phyloP scores from a whole-genome alignment of 2,888 invertebrate genomes.

The Noctuana brunneofusca region DNA sequence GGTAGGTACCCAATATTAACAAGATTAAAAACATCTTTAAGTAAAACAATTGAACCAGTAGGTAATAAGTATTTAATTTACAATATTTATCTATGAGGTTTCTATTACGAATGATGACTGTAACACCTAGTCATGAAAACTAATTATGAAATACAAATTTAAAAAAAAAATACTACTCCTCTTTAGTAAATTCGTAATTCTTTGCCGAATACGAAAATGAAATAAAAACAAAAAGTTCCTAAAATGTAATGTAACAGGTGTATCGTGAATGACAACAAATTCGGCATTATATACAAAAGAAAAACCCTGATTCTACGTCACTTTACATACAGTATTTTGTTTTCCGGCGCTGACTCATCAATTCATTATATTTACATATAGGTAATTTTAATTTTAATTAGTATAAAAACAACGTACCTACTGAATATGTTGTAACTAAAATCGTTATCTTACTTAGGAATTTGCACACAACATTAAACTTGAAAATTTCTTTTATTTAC shows the following conservation, averaged over 20 bases:
- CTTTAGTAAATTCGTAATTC: too few relatives aligned
- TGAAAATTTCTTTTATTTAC: constrained; percentile 31
- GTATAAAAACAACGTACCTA: neutral
- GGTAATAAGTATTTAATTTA: too few relatives aligned
- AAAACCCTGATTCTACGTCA: constrained; percentile 41
- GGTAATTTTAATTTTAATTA: neutral
- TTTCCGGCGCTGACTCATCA: constrained; percentile 36
- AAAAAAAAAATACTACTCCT: too few relatives aligned
- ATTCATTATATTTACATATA: neutral
- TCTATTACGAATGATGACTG: too few relatives aligned
- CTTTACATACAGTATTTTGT: constrained; percentile 21
- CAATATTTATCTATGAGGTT: too few relatives aligned
- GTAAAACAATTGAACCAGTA: too few relatives aligned
- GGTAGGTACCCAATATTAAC: too few relatives aligned
- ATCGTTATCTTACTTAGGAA: neutral
- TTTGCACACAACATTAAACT: constrained; percentile 1
- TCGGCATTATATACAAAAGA: constrained; percentile 33
- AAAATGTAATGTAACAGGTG: constrained; percentile 40
- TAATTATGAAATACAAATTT: too few relatives aligned
- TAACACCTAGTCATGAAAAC: too few relatives aligned
- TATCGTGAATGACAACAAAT: constrained; percentile 39
- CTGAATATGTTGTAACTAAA: neutral
- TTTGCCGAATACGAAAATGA: too few relatives aligned
- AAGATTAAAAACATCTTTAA: too few relatives aligned
- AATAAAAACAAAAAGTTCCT: neutral